phyloP scores from a whole-genome alignment of 2,113 vertebrate species.

The Rhinopomastus cyanomelas region DNA sequence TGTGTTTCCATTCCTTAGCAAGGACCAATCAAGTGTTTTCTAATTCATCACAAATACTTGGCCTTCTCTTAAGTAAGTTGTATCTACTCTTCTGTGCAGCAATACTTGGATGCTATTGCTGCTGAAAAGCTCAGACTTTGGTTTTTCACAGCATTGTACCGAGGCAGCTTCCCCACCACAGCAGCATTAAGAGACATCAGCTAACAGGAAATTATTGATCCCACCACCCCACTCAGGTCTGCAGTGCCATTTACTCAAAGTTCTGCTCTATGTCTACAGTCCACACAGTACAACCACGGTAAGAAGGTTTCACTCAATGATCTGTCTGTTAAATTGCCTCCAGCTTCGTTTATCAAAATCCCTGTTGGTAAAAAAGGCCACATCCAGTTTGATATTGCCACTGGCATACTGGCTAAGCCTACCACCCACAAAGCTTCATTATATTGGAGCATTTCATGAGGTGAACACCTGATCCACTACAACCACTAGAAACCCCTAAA shows the following conservation, averaged over 20 bases:
- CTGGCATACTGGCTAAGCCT: background rate
- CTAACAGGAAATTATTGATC: background rate
- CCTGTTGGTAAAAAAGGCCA: background rate
- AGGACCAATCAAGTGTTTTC: background rate
- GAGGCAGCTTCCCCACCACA: background rate
- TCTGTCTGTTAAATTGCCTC: background rate
- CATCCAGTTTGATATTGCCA: background rate
- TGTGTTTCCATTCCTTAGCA: background rate
- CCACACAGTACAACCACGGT: background rate
- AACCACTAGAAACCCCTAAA: background rate
- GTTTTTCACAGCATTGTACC: background rate
- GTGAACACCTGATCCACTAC: background rate
- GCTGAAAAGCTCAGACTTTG: background rate
- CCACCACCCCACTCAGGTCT: background rate
- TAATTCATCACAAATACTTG: background rate
- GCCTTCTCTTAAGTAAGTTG: background rate
- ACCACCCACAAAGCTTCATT: background rate
- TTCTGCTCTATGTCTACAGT: background rate
- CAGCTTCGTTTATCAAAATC: background rate
- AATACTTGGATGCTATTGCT: background rate
- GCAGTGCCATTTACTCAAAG: background rate
- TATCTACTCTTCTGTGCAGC: background rate
- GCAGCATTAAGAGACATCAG: background rate
- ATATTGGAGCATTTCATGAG: background rate
- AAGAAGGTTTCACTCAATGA: background rate